Conservation (phyloP, 1,140 invertebrate genomes). For the Ruditapes philippinarum region DNA sequence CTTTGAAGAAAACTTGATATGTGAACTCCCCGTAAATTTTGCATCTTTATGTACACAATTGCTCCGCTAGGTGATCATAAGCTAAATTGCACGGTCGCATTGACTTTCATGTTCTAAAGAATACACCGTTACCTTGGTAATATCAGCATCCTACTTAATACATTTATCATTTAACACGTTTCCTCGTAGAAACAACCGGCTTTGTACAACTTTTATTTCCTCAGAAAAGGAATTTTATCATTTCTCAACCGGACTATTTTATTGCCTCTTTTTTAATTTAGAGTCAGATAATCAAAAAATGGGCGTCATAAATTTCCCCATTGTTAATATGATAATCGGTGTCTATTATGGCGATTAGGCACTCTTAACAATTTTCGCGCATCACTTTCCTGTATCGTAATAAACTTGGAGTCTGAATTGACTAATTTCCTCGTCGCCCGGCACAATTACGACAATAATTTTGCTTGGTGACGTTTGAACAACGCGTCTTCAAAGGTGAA, state of each 20-base stretch:
- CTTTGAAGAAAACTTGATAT: too few relatives aligned
- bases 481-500: background rate
- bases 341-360: constrained; percentile 30
- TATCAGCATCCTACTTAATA: background rate
- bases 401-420: background rate
- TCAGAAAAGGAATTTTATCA: background rate
- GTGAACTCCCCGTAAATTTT: too few relatives aligned
- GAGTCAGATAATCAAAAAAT: constrained; percentile 24
- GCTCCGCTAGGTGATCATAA: too few relatives aligned
- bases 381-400: constrained; percentile 1
- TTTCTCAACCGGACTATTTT: background rate
- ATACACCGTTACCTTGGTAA: background rate
- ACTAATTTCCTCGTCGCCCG: constrained; percentile 4
- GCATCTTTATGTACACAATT: too few relatives aligned
- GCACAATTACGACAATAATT: background rate
- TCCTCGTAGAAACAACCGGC: background rate
- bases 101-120: background rate
- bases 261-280: constrained; percentile 13
- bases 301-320: constrained; percentile 54
- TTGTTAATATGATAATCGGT: constrained; percentile 46
- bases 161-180: background rate
- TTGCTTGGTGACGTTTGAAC: constrained; percentile 44
- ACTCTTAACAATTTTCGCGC: constrained; percentile 31
- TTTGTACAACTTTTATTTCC: background rate
- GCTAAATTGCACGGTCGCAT: background rate